phyloP scores from a whole-genome alignment of 2,797 vertebrate genomes.

The Pseudopleuronectes americanus region DNA sequence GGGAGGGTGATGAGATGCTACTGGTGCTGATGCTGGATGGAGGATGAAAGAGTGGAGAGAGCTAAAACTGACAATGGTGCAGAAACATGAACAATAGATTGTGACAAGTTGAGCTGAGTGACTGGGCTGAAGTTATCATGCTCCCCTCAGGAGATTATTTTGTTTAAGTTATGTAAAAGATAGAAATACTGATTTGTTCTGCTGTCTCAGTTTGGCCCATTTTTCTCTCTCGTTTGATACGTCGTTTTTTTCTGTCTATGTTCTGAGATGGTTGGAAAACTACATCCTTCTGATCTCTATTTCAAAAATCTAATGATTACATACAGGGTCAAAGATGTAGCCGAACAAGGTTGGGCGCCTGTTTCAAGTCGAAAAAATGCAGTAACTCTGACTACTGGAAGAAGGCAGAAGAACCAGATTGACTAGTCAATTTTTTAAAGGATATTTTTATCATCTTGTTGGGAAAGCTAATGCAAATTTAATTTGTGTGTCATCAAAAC shows the following conservation, averaged over 20 bases:
- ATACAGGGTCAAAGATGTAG: background rate
- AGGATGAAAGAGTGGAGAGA: constrained; percentile 18
- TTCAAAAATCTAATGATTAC: background rate
- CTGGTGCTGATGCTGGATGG: constrained; percentile 57
- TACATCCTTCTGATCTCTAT: background rate
- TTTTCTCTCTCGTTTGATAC: background rate
- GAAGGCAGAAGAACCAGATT: constrained; percentile 30
- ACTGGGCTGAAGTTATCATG: background rate
- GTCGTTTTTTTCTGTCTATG: background rate
- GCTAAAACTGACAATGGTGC: background rate
- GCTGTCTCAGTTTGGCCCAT: background rate
- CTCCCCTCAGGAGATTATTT: too few relatives aligned
- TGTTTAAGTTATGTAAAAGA: too few relatives aligned
- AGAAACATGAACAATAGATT: background rate
- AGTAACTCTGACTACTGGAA: background rate
- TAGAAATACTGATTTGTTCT: too few relatives aligned
- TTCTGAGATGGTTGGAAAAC: background rate
- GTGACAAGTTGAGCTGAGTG: background rate
- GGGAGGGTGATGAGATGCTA: constrained; percentile 63
- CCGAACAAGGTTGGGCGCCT: background rate
- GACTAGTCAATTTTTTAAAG: constrained; percentile 5
- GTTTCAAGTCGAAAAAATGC: background rate
- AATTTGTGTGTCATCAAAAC: constrained; percentile 10
- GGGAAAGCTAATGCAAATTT: background rate
- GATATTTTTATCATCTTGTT: background rate